Percentiles rank a stretch among this genome's conserved stretches.
These are phyloP conservation scores for Bubo scandiacus DNA, from an alignment of 2,113 vertebrate species.

Conservation along the genomic window DNA sequence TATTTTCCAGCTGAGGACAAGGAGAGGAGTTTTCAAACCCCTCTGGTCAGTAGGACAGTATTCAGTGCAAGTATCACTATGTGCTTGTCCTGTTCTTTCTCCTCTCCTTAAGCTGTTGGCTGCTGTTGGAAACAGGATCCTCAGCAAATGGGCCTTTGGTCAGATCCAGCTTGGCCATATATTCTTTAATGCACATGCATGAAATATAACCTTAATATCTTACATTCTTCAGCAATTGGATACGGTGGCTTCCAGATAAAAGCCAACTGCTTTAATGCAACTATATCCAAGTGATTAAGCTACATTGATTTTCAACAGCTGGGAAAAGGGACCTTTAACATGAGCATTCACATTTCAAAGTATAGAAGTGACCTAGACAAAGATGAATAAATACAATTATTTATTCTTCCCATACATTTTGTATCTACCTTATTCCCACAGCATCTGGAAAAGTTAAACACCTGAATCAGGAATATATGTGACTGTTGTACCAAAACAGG, in stretches of 20 bases:
- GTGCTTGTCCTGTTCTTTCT: neutral
- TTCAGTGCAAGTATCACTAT: neutral
- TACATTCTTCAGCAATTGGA: conserved; percentile 7
- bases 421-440: neutral
- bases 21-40: neutral
- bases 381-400: neutral
- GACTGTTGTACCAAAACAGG: neutral
- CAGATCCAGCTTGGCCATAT: neutral
- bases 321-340: neutral
- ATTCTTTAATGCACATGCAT: neutral
- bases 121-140: neutral
- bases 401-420: neutral
- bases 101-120: neutral
- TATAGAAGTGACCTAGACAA: neutral
- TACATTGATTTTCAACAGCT: neutral
- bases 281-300: neutral
- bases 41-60: neutral
- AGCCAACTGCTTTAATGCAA: neutral
- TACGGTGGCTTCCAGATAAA: neutral
- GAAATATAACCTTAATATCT: neutral
- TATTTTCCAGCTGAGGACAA: neutral
- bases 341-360: neutral
- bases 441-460: neutral
- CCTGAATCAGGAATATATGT: neutral
- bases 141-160: neutral